Percentiles rank a stretch among this genome's conserved stretches.
phyloP scores from a whole-genome alignment of 2,888 invertebrate genomes.

The Stegophylla sp. region DNA sequence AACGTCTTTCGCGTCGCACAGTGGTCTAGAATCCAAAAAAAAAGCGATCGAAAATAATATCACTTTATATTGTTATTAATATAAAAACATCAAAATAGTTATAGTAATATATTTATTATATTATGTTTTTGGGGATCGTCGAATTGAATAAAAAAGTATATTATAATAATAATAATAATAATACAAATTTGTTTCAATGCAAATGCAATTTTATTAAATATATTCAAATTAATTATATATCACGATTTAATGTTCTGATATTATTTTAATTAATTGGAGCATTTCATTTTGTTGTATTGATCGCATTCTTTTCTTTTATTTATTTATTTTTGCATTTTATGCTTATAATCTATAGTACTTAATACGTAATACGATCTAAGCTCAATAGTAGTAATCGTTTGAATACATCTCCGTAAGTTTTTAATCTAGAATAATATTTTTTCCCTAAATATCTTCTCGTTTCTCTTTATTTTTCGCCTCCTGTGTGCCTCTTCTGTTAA shows the following conservation, averaged over 20 bases:
- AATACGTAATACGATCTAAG: not conserved
- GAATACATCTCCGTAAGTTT: not conserved
- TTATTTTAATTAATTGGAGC: not conserved
- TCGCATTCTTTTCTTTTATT: not conserved
- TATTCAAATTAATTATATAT: not conserved
- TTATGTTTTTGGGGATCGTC: too few relatives aligned
- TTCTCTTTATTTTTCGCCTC: too few relatives aligned
- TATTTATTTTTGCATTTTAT: too few relatives aligned
- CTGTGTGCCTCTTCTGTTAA: too few relatives aligned
- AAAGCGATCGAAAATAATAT: too few relatives aligned
- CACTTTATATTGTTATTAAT: too few relatives aligned
- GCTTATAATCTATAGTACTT: not conserved
- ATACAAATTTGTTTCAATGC: not conserved
- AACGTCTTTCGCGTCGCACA: too few relatives aligned
- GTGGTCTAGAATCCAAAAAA: too few relatives aligned
- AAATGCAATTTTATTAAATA: constrained; percentile 6
- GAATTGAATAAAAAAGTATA: too few relatives aligned
- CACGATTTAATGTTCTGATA: not conserved
- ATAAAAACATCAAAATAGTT: too few relatives aligned
- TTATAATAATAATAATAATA: too few relatives aligned
- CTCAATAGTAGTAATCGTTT: not conserved
- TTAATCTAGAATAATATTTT: not conserved
- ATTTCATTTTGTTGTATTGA: not conserved
- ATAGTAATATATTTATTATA: too few relatives aligned
- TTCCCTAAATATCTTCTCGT: not conserved